phyloP scores from a whole-genome alignment of 2,797 vertebrate genomes.

The Micropoecilia bifurca region DNA sequence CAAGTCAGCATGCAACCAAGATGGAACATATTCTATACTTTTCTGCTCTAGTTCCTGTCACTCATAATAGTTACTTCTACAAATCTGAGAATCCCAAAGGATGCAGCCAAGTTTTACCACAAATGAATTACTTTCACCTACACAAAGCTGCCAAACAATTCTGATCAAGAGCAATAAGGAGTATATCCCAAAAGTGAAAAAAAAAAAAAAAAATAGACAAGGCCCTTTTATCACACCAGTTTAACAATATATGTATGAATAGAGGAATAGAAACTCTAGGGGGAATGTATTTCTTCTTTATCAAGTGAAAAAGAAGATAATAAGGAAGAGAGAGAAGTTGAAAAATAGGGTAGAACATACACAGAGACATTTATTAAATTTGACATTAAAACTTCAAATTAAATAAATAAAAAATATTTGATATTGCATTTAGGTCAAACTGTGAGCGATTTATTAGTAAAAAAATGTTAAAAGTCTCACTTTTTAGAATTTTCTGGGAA shows the following conservation, averaged over 20 bases:
- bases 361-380: not conserved
- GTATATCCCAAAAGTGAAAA: conserved; percentile 28
- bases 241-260: conserved; percentile 41
- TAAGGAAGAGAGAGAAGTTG: conserved; percentile 1
- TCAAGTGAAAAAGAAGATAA: conserved; percentile 9
- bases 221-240: conserved; percentile 32
- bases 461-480: not conserved
- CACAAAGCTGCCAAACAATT: conserved; percentile 36
- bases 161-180: conserved; percentile 37
- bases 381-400: not conserved
- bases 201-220: conserved; percentile 11
- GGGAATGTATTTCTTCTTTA: conserved; percentile 24
- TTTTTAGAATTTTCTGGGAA: not conserved
- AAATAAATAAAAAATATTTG: not conserved
- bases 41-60: conserved; percentile 38
- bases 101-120: conserved; percentile 15
- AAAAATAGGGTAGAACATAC: conserved; percentile 10
- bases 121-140: conserved; percentile 26
- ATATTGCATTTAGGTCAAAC: not conserved
- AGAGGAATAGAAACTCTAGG: conserved; percentile 16
- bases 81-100: conserved; percentile 55
- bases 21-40: conserved; percentile 33
- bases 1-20: conserved; percentile 39
- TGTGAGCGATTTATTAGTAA: not conserved
- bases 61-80: conserved; percentile 53